Conservation (phyloP, 2,888 invertebrate species). For the Leucania comma region DNA sequence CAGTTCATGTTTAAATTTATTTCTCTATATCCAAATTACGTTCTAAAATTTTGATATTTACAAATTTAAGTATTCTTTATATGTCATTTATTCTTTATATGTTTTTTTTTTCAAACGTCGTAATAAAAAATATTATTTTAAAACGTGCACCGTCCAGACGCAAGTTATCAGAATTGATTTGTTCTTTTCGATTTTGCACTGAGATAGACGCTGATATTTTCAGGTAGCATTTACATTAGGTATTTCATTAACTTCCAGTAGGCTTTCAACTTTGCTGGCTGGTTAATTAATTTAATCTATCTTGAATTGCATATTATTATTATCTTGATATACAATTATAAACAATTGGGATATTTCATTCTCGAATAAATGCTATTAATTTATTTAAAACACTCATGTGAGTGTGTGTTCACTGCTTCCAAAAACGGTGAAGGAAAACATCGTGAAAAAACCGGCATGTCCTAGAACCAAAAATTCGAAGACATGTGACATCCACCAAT, state of each 20-base stretch:
- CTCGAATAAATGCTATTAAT: neutral
- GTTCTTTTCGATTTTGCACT: neutral
- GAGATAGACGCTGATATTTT: neutral
- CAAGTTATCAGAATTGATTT: neutral
- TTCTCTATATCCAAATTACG: neutral
- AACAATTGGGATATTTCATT: neutral
- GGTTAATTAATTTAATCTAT: neutral
- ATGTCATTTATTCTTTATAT: neutral
- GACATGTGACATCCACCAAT: no score
- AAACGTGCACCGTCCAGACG: neutral
- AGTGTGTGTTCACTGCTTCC: no score
- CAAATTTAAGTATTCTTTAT: conserved; percentile 31
- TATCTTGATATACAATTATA: neutral
- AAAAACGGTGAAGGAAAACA: no score
- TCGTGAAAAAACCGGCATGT: no score
- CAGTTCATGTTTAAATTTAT: neutral
- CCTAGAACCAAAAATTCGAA: no score
- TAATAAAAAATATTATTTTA: neutral
- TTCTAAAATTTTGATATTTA: neutral
- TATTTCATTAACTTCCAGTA: neutral
- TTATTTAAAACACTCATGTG: neutral
- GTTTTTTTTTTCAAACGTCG: no score
- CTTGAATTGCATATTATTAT: no score
- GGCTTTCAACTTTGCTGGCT: neutral
- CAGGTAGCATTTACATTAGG: neutral